These are phyloP conservation scores for Fragum fragum DNA, from an alignment of 2,888 invertebrate species.

Conservation along the genomic window DNA sequence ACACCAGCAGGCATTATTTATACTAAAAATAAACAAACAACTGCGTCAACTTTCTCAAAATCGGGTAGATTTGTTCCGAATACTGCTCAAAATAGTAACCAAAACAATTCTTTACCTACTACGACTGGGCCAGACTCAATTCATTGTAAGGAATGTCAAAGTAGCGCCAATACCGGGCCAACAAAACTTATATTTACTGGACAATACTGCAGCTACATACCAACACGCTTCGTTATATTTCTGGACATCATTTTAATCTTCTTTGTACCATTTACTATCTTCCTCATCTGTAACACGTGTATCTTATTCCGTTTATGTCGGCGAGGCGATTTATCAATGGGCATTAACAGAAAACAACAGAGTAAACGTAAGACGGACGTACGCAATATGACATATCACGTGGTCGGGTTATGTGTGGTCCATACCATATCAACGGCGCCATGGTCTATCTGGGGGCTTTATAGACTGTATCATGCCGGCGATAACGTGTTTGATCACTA, in stretches of 20 bases:
- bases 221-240: neutral
- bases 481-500: slow-evolving; percentile 9
- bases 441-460: neutral
- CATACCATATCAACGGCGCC: slow-evolving; percentile 12
- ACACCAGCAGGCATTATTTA: no score
- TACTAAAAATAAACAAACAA: no score
- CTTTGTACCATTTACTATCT: slow-evolving; percentile 2
- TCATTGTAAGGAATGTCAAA: no score
- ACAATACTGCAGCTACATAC: slow-evolving; percentile 11
- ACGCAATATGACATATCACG: slow-evolving; percentile 10
- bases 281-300: slow-evolving; percentile 7
- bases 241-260: neutral
- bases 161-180: no score
- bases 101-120: no score
- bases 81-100: no score
- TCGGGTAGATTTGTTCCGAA: no score
- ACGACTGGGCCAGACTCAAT: no score
- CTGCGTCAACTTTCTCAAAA: no score
- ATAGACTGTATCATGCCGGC: slow-evolving; percentile 1
- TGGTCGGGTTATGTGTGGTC: slow-evolving; percentile 7
- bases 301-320: slow-evolving; percentile 5
- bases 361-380: slow-evolving; percentile 9
- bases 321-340: neutral
- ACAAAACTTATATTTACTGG: slow-evolving; percentile 9
- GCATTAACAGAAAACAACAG: neutral